Evolutionary conservation across 37 sponge, comb jelly and placozoan genomes (phyloP), one percentile per base, ranked within the genome.

Genomic region (Bolinopsis microptera): DNA sequence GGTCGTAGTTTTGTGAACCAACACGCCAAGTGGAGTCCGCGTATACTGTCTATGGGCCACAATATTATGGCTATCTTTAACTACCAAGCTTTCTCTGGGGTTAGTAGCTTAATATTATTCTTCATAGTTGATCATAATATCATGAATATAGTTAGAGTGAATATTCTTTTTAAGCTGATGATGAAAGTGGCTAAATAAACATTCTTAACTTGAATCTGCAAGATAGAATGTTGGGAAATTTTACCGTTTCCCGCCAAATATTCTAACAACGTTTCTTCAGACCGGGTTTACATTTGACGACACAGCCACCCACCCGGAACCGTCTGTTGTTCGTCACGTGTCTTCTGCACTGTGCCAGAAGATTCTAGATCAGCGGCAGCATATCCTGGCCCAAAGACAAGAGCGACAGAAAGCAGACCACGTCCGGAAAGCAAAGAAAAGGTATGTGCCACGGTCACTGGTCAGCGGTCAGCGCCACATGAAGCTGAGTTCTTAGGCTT

Each of bases 1-100:
- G 61, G 61, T 18, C 61, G 61, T 5, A 48, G 61, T 48, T 48
- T 48, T 13, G 61, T 48, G 61, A 48, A 48, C 61, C 61, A 48
- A 13, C 61, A 48, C 61, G 13, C 61, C 13, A 48, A 48, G 61
- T 48, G 61, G 61, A 48, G 61, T 48, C 61, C 61, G 13, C 61
- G 61, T 48, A 48, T 48, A 5, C 61, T 48, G 61, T 48, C 61
- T 48, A 48, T 48, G 80, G 80, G 80, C 35, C 80, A 77, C 36
- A 77, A 77, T 36, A 77, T 77, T 36, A 77, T 77, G 80, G 80
- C 80, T 13, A 32, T 77, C 36, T 77, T 77, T 3, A 77, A 33
- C 80, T 32, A 16, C 36, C 80, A 77, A 18, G 32, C 36, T 34
- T 32, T 35, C 37, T 33, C 32, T 18, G 80, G 37, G 80, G 35